Percentiles rank a stretch among this genome's conserved stretches.
Evolutionary conservation across 1,140 invertebrate genomes (phyloP).

Genomic region (Drosophila pectinifera): DNA sequence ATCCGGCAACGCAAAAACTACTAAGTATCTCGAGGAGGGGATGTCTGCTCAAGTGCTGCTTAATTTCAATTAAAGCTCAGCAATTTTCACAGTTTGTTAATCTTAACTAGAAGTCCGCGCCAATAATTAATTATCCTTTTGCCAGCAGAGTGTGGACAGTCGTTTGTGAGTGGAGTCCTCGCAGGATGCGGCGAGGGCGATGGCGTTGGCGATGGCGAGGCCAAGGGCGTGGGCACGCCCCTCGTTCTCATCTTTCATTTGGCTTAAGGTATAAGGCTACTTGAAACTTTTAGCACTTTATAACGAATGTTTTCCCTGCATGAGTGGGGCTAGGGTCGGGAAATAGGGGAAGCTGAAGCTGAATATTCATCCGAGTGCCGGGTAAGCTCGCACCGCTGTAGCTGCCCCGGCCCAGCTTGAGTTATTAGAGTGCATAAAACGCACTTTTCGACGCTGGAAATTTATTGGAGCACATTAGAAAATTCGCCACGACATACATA

Average conservation of each 20-base stretch:
- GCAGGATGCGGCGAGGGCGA: too few relatives aligned
- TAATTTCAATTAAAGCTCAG: slow-evolving; percentile 69
- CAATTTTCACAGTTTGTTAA: slow-evolving; percentile 71
- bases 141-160: slow-evolving; percentile 27
- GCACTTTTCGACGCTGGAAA: slow-evolving; percentile 56
- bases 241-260: slow-evolving; percentile 48
- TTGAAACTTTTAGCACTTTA: slow-evolving; percentile 66
- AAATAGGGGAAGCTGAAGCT: neutral
- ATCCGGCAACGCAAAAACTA: slow-evolving; percentile 53
- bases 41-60: slow-evolving; percentile 53
- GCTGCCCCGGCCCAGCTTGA: slow-evolving; percentile 21
- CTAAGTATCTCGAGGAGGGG: slow-evolving; percentile 26
- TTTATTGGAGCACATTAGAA: slow-evolving; percentile 64
- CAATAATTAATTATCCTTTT: slow-evolving; percentile 68
- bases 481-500: slow-evolving; percentile 52
- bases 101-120: slow-evolving; percentile 66
- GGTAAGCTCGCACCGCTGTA: too few relatives aligned
- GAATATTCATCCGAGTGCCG: neutral
- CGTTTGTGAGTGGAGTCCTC: slow-evolving; percentile 2
- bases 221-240: neutral
- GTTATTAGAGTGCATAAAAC: slow-evolving; percentile 66
- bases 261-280: slow-evolving; percentile 55
- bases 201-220: too few relatives aligned
- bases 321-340: slow-evolving; percentile 10
- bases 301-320: slow-evolving; percentile 51